Base-by-base conservation (phyloP, 2,797 vertebrate genomes). In the Lagodon rhomboides region DNA sequence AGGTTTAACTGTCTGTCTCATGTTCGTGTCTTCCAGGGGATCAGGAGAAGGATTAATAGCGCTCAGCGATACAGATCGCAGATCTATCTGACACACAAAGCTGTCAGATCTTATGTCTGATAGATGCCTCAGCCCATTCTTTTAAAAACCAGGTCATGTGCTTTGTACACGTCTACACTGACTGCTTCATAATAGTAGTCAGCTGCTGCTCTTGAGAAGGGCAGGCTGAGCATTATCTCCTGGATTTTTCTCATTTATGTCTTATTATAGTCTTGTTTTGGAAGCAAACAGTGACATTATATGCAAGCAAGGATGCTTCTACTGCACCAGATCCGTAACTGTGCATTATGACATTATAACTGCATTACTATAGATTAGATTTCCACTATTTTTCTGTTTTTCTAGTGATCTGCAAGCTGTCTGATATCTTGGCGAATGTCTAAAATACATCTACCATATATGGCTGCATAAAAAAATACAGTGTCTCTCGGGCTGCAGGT, bases 41-140 rank as follows among this genome's bases (percentile, higher is more conserved):
- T 41, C 78, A 50, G 80, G 71, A 55, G 55, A 60, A 11, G 53
- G 41, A 80, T 87, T 83, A 72, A 56, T 55, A 38, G 30, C 1
- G 5, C 20, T 75, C 55, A 30, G 67, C 34, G 67, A 87, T 71
- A 54, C 50, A 59, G 60, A 83, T 80, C 79, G 55, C 34, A 65
- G 78, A 83, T 79, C 67, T 76, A 49, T 80, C 5, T 2, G 46
- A 54, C 34, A 67, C 41, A 44, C 50, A 47, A 25, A 0, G 30
- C 2, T 13, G 60, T 85, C 75, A 74, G 74, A 79, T 86, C 43
- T 68, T 18, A 62, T 12, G 18, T 51, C 50, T 0, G 79, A 87
- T 80, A 46, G 13, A 75, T 0, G 16, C 49, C 68, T 72, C n/a
- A 61, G 55, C 49, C 16, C 38, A 23, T 43, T 65, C 55, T 2